These are phyloP conservation scores for Tapirus terrestris DNA, from an alignment of 2,113 vertebrate species.

Conservation along the genomic window DNA sequence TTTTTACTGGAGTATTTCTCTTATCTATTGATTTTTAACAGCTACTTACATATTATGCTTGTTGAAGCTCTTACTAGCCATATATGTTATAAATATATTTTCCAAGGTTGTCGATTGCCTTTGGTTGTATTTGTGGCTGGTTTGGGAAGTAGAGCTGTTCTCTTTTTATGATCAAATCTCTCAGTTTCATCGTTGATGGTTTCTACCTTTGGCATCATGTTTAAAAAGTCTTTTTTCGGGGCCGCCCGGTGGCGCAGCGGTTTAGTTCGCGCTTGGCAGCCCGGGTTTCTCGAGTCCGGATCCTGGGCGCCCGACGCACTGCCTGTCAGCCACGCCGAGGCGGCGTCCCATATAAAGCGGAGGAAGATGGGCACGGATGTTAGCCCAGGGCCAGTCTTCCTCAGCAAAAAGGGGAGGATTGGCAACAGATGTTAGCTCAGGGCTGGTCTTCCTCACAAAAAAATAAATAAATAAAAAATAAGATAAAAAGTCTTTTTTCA, in stretches of 20 bases:
- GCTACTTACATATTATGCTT: neutral
- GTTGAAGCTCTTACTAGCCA: neutral
- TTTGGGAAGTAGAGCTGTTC: neutral
- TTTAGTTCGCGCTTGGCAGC: no score
- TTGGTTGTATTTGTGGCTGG: neutral
- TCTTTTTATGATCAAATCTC: neutral
- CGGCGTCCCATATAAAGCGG: no score
- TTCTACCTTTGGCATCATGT: neutral
- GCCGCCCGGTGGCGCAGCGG: no score
- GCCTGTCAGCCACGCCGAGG: no score
- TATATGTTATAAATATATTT: neutral
- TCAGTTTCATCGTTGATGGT: neutral
- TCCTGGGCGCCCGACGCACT: no score
- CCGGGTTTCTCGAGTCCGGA: no score
- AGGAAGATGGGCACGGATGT: no score
- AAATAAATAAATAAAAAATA: no score
- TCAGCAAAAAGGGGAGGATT: no score
- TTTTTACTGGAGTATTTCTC: neutral
- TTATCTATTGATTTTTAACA: neutral
- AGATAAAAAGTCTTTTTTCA: neutral
- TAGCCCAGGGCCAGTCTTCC: no score
- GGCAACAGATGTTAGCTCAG: no score
- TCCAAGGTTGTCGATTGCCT: neutral
- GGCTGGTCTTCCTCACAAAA: no score
- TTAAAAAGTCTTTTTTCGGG: neutral